These are phyloP conservation scores for Cantharis lateralis DNA, from an alignment of 2,888 invertebrate species.

Conservation along the genomic window DNA sequence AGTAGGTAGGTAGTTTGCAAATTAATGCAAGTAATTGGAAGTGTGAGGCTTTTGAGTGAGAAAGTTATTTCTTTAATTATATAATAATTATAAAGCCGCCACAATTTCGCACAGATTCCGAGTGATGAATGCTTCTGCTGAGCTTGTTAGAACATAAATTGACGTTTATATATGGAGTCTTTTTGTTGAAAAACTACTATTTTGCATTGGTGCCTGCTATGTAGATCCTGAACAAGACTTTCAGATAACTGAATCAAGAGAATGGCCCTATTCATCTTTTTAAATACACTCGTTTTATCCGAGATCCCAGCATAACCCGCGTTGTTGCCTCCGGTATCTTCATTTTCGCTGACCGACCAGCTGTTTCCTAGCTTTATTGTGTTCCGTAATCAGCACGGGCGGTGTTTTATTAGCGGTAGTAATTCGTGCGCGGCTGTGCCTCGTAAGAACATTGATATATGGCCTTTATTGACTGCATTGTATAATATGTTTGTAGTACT, in stretches of 20 bases:
- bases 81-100: conserved; percentile 16
- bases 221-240: conserved; percentile 55
- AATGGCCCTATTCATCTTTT: conserved; percentile 69
- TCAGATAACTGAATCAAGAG: conserved; percentile 70
- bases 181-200: background rate
- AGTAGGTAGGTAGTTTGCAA: background rate
- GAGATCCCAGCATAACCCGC: conserved; percentile 19
- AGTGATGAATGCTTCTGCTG: conserved; percentile 15
- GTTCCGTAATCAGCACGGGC: conserved; percentile 52
- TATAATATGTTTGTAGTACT: conserved; percentile 43
- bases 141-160: conserved; percentile 10
- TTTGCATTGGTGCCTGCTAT: conserved; percentile 44
- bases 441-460: conserved; percentile 51
- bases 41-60: conserved; percentile 7
- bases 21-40: conserved; percentile 1
- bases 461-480: conserved; percentile 52
- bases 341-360: conserved; percentile 37
- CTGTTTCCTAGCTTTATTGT: conserved; percentile 48
- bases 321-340: conserved; percentile 32
- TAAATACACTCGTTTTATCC: conserved; percentile 54
- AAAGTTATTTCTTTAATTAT: conserved; percentile 24
- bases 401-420: conserved; percentile 51
- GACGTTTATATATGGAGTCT: conserved; percentile 10
- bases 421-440: conserved; percentile 49
- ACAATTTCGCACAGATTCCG: conserved; percentile 15